phyloP scores from a whole-genome alignment of 1,140 invertebrate genomes.

The Lethrus apterus region DNA sequence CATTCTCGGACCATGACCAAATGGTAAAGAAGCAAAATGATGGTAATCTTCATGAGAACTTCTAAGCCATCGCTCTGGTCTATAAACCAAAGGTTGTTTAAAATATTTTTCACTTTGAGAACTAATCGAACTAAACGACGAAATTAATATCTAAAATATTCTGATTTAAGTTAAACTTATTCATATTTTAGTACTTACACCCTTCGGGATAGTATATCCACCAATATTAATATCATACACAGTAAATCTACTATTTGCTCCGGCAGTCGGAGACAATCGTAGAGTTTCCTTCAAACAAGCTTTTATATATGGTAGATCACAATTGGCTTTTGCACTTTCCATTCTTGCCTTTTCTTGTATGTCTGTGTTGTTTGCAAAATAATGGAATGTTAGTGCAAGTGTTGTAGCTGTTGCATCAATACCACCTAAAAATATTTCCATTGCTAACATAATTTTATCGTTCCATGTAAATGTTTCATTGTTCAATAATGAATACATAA shows the following conservation, averaged over 20 bases:
- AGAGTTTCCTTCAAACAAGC: conserved; percentile 63
- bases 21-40: conserved; percentile 69
- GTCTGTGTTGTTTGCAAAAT: conserved; percentile 26
- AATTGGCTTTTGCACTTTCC: conserved; percentile 6
- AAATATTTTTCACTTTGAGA: conserved; percentile 42
- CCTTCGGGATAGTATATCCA: conserved; percentile 44
- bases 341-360: conserved; percentile 25
- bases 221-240: conserved; percentile 39
- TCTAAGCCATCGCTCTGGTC: conserved; percentile 47
- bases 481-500: conserved; percentile 32
- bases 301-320: conserved; percentile 46
- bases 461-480: conserved; percentile 31
- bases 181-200: conserved; percentile 33
- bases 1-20: conserved; percentile 73
- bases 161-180: background rate
- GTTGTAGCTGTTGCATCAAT: conserved; percentile 39
- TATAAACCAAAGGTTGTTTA: conserved; percentile 38
- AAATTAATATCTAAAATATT: conserved; percentile 41
- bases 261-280: conserved; percentile 44
- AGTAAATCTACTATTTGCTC: conserved; percentile 44
- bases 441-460: conserved; percentile 34
- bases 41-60: conserved; percentile 38
- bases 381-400: conserved; percentile 30
- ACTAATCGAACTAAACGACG: conserved; percentile 42
- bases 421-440: conserved; percentile 41